Evolutionary conservation across 2,888 invertebrate species (phyloP).

Genomic region (Sacculina carcini): DNA sequence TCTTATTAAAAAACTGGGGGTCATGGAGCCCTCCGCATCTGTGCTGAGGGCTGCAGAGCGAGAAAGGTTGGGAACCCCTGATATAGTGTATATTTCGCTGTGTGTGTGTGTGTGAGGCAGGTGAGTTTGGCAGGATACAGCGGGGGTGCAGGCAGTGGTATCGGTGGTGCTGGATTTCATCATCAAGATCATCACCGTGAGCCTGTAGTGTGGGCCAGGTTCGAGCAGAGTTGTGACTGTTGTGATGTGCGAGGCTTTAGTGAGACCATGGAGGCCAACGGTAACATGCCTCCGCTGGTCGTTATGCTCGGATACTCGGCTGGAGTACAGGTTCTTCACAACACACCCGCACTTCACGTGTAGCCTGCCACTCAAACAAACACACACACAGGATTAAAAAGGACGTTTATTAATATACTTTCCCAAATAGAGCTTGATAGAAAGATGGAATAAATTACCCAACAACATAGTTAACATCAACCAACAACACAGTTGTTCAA

Average conservation of each 20-base stretch:
- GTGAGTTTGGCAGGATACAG: slow-evolving; percentile 8
- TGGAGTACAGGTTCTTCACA: slow-evolving; percentile 38
- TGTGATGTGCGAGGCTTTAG: slow-evolving; percentile 37
- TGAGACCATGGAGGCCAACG: slow-evolving; percentile 27
- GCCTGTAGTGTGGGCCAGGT: slow-evolving; percentile 47
- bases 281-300: slow-evolving; percentile 43
- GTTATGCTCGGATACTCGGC: slow-evolving; percentile 63
- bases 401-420: not conserved
- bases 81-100: not conserved
- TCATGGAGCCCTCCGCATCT: too few species aligned
- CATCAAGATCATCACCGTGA: slow-evolving; percentile 27
- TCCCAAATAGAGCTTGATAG: too few species aligned
- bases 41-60: too few species aligned
- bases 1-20: too few species aligned
- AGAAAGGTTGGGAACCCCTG: too few species aligned
- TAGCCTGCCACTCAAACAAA: not conserved
- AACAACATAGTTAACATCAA: too few species aligned
- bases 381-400: not conserved
- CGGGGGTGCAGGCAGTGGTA: not conserved
- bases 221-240: slow-evolving; percentile 62
- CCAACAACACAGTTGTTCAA: too few species aligned
- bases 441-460: too few species aligned
- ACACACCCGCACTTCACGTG: not conserved
- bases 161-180: not conserved
- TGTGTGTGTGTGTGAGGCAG: slow-evolving; percentile 6